Base-by-base conservation (phyloP, 2,797 vertebrate species). In the Austrolebias charrua region DNA sequence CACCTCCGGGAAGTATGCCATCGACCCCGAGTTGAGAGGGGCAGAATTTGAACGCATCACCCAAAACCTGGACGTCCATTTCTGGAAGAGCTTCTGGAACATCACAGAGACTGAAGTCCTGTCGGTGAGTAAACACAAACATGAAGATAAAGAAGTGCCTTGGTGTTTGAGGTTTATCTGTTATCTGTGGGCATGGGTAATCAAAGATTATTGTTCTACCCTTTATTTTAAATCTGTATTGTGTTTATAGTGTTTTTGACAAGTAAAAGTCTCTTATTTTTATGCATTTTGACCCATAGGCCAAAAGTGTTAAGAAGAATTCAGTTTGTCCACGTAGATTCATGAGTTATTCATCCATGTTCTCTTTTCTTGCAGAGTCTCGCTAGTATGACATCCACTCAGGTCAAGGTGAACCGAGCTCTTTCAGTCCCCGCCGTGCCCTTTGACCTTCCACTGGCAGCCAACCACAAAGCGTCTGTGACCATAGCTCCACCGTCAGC, bases 1-100 rank as follows among this genome's bases (percentile, higher is more conserved):
- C 71, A 96, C 93, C 43, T 94, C 95, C 0, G 95, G 96, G 42
- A 95, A 95, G 68, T 96, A 95, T 2, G 95, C 94, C 47, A 94
- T 98, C 0, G 95, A 98, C 85, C 96, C 96, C 0, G 95, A 98
- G 82, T 88, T 96, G 28, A 92, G 96, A n/a, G 96, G 96, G 51
- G 75, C 86, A 0, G 95, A 96, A 79, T 98, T 94, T 77, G 95
- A 97, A 62, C 92, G 95, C 28, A 94, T 97, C 79, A 96, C 92
- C 18, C 96, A 96, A 82, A 96, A 96, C 85, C 84, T 98, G 71
- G 95, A 98, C 0, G 93, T 97, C 19, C 94, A 95, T 71, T 98
- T 98, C 83, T 98, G 96, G 96, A 98, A 97, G 76, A 78, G 87
- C 3, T 98, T 96, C 88, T 98, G 96, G 95, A 97, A 96, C 72